A percentile compares a stretch with the other conserved stretches of the same genome.
phyloP scores from a whole-genome alignment of 2,113 vertebrate genomes.

The Odobenus rosmarus region DNA sequence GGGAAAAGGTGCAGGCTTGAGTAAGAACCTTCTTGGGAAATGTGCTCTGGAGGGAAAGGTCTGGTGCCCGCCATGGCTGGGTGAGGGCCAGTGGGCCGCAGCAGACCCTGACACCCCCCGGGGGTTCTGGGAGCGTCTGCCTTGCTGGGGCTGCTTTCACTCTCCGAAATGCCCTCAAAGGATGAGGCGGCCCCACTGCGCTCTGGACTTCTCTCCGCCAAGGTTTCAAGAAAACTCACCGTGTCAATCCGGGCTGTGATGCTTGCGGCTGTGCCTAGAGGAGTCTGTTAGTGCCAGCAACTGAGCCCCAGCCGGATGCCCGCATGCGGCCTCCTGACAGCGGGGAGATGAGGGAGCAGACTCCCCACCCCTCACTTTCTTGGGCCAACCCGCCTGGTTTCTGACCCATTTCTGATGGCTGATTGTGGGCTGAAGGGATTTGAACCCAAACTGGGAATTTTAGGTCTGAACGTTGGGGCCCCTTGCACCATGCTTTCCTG shows the following conservation, averaged over 20 bases:
- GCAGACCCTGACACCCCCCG: not conserved
- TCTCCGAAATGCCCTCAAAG: not conserved
- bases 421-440: not conserved
- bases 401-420: not conserved
- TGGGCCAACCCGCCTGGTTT: not conserved
- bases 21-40: not conserved
- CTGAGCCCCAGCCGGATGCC: fast-evolving
- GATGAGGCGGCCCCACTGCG: not conserved
- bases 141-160: not conserved
- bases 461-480: too few relatives aligned
- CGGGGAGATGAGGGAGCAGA: fast-evolving
- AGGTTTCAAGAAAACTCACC: fast-evolving
- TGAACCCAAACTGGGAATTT: not conserved
- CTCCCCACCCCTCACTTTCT: not conserved
- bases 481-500: too few relatives aligned
- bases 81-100: not conserved
- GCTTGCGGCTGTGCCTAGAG: not conserved
- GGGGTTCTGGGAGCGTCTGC: fast-evolving
- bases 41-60: not conserved
- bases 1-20: not conserved
- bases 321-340: fast-evolving
- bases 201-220: not conserved
- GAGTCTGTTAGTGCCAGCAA: fast-evolving
- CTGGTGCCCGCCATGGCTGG: not conserved
- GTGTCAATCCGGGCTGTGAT: fast-evolving